Evolutionary conservation across 2,797 vertebrate species (phyloP).

Genomic region (Macroramphosus scolopax): DNA sequence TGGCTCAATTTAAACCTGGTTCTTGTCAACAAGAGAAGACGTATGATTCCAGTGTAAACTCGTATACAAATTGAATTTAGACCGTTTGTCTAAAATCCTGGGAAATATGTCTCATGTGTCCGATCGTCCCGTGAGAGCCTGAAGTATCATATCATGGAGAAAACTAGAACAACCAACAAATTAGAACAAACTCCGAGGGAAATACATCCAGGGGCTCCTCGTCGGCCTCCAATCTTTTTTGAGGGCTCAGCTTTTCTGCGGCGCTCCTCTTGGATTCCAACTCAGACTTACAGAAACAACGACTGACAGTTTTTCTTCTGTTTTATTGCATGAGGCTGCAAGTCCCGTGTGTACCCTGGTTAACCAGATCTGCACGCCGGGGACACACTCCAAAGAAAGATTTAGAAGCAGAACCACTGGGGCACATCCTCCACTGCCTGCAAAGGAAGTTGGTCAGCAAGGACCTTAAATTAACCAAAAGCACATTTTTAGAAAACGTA

Average conservation of each 20-base stretch:
- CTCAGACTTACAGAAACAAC: slow-evolving; percentile 34
- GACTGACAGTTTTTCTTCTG: slow-evolving; percentile 12
- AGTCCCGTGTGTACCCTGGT: slow-evolving; percentile 46
- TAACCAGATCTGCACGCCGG: slow-evolving; percentile 39
- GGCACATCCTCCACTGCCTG: slow-evolving; percentile 24
- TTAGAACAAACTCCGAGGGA: no score
- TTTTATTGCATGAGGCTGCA: slow-evolving; percentile 29
- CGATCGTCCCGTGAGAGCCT: no score
- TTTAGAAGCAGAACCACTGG: slow-evolving; percentile 16
- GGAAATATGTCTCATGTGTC: no score
- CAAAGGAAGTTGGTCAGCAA: slow-evolving; percentile 8
- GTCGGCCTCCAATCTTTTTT: slow-evolving; percentile 23
- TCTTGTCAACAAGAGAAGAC: slow-evolving; percentile 23
- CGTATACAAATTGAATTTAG: slow-evolving; percentile 7
- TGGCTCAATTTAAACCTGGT: slow-evolving; percentile 11
- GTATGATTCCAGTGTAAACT: slow-evolving; percentile 12
- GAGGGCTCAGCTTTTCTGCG: slow-evolving; percentile 32
- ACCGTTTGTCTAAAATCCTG: no score
- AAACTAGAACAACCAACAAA: no score
- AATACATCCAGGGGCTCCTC: no score
- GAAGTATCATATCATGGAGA: no score
- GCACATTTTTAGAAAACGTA: slow-evolving; percentile 8
- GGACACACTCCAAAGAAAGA: slow-evolving; percentile 21
- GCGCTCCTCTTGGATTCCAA: slow-evolving; percentile 21
- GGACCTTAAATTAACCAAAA: slow-evolving; percentile 7